Evolutionary conservation across 2,797 vertebrate genomes (phyloP).

Genomic region (Poeciliopsis gracilis): DNA sequence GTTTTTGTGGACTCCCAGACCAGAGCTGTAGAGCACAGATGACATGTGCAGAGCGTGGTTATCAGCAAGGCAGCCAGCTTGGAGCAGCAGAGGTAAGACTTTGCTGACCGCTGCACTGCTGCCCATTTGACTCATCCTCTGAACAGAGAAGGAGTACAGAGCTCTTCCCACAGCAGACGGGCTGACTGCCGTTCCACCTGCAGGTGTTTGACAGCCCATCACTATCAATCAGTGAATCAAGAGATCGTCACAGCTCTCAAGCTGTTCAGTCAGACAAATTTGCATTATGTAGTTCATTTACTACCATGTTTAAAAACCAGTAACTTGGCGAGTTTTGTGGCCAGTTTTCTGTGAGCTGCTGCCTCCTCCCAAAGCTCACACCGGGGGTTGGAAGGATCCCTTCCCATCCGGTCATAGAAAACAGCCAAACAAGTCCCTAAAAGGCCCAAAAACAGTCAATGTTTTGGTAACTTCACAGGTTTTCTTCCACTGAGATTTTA

Average conservation of each 20-base stretch:
- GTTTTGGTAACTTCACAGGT: background rate
- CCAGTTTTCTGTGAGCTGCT: constrained; percentile 54
- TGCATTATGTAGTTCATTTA: background rate
- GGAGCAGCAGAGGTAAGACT: constrained; percentile 77
- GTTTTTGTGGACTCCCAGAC: constrained; percentile 72
- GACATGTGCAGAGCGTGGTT: constrained; percentile 76
- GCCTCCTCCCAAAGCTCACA: constrained; percentile 67
- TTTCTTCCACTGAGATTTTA: background rate
- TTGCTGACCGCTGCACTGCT: constrained; percentile 47
- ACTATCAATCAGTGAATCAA: background rate
- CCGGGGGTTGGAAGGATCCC: constrained; percentile 30
- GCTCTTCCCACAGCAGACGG: constrained; percentile 66
- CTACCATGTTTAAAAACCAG: constrained; percentile 73
- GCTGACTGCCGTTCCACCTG: constrained; percentile 53
- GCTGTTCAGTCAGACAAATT: background rate
- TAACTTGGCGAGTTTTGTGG: constrained; percentile 54
- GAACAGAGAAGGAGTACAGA: constrained; percentile 72
- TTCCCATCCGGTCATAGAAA: constrained; percentile 59
- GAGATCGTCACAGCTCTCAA: background rate
- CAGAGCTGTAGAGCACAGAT: constrained; percentile 78
- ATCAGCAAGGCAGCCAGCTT: constrained; percentile 82
- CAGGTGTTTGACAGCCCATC: constrained; percentile 1
- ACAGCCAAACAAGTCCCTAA: constrained; percentile 64
- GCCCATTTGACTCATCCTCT: constrained; percentile 53
- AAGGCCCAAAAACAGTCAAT: constrained; percentile 2